Evolutionary conservation across 2,888 invertebrate species (phyloP), one percentile per base, ranked within the genome.

Genomic region (Ophraella communa): DNA sequence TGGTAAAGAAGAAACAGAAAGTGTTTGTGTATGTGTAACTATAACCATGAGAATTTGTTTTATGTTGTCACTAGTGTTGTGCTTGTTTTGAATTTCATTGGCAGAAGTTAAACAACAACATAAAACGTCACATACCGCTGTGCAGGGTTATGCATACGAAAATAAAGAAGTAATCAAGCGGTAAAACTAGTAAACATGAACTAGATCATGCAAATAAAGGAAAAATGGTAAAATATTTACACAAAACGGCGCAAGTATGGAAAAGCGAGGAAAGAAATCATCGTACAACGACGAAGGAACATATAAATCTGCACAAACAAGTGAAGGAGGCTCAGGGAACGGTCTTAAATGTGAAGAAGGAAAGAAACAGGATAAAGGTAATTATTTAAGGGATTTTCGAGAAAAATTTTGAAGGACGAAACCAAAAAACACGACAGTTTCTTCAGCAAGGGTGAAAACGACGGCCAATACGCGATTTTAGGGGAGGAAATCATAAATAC

Each of bases 331-430:
- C 24, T 74, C 77, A 2, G 70, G 74, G 23, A 78, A 81, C 64
- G 80, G 78, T 4, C 77, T 76, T 2, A 77, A 78, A 67, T 76
- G 74, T 57, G 71, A 75, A 54, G 74, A 78, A 58, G 79, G 72
- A 0, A 76, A 74, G 2, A 77, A 77, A 44, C 75, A 77, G 8
- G 78, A 79, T 65, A 82, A 81, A 65, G 72, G 67, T 7, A 76
- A 77, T 55, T 77, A 71, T 62, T 76, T 75, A 64, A 81, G 81
- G 84, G 83, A 30, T 84, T 79, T 74, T 76, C 78, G 57, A 82
- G 83, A 68, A 79, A 81, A 55, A 83, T 81, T 67, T 82, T 83
- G 64, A 83, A 83, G 65, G 80, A 84, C 62, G 84, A 84, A 72
- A 75, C 78, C 51, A 82, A 81, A 63, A 82, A 83, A 62, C 79